Percentiles rank a stretch among this genome's conserved stretches.
Evolutionary conservation across 2,888 invertebrate species (phyloP).

Genomic region (Drosophila engyochracea): DNA sequence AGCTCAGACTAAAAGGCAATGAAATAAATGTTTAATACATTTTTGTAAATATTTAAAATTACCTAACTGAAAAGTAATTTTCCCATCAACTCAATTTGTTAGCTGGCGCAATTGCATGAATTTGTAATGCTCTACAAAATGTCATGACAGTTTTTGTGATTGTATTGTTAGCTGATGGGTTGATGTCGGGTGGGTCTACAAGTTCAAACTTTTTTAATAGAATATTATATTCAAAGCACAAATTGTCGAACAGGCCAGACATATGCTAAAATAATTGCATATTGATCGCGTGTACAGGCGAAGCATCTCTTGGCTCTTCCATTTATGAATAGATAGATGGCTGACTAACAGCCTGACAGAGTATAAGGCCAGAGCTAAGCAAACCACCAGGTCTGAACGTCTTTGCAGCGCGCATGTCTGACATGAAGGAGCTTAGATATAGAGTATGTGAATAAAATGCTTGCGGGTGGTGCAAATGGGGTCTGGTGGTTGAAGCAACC

Average conservation of each 20-base stretch:
- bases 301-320: conserved; percentile 45
- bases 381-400: conserved; percentile 47
- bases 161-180: conserved; percentile 33
- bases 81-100: conserved; percentile 12
- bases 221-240: conserved; percentile 49
- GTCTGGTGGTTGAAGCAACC: conserved; percentile 63
- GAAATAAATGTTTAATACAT: neutral
- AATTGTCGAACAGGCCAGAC: conserved; percentile 27
- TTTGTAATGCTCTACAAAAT: conserved; percentile 58
- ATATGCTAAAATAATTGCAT: conserved; percentile 66
- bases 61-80: neutral
- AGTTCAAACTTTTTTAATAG: conserved; percentile 50
- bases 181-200: conserved; percentile 2
- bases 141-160: conserved; percentile 59
- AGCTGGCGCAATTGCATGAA: conserved; percentile 42
- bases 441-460: conserved; percentile 51
- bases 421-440: conserved; percentile 40
- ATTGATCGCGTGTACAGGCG: conserved; percentile 66
- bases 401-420: conserved; percentile 76
- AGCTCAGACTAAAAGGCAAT: neutral
- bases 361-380: conserved; percentile 50
- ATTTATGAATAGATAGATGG: conserved; percentile 70
- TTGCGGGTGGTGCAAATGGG: conserved; percentile 38
- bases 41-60: conserved; percentile 14
- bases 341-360: conserved; percentile 32